Conservation (phyloP, 2,888 invertebrate genomes). For the Molanna angustata region DNA sequence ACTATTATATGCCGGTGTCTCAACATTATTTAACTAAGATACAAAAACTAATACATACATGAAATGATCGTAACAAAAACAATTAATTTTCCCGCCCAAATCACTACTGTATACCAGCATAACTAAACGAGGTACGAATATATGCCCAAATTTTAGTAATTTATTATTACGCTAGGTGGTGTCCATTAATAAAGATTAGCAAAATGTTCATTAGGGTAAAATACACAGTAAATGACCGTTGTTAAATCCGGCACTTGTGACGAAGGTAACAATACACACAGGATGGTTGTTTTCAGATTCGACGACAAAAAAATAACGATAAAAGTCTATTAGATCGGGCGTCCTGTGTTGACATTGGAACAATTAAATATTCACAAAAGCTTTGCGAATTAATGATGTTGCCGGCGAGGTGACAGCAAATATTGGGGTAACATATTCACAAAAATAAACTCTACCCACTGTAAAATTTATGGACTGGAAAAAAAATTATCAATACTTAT, state of each 20-base stretch:
- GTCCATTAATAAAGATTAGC: conserved; percentile 27
- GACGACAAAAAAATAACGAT: conserved; percentile 17
- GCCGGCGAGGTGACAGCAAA: neutral
- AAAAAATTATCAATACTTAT: too few relatives aligned
- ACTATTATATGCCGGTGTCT: too few relatives aligned
- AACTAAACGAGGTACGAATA: too few relatives aligned
- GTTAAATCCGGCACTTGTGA: conserved; percentile 18
- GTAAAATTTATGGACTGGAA: too few relatives aligned
- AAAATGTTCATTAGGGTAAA: conserved; percentile 12
- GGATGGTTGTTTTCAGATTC: neutral
- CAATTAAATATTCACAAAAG: conserved; percentile 23
- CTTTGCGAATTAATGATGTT: neutral
- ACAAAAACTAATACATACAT: too few relatives aligned
- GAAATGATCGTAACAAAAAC: too few relatives aligned
- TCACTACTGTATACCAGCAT: too few relatives aligned
- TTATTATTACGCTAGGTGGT: too few relatives aligned
- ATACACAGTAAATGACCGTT: conserved; percentile 20
- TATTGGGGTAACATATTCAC: neutral
- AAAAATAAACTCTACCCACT: too few relatives aligned
- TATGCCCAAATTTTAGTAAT: too few relatives aligned
- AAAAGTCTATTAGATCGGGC: conserved; percentile 3
- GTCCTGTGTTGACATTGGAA: conserved; percentile 1
- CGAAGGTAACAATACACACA: conserved; percentile 11
- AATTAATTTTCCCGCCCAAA: too few relatives aligned
- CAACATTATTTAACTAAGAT: too few relatives aligned